Evolutionary conservation across 1,140 invertebrate genomes (phyloP).

Genomic region (Drosophila auraria): DNA sequence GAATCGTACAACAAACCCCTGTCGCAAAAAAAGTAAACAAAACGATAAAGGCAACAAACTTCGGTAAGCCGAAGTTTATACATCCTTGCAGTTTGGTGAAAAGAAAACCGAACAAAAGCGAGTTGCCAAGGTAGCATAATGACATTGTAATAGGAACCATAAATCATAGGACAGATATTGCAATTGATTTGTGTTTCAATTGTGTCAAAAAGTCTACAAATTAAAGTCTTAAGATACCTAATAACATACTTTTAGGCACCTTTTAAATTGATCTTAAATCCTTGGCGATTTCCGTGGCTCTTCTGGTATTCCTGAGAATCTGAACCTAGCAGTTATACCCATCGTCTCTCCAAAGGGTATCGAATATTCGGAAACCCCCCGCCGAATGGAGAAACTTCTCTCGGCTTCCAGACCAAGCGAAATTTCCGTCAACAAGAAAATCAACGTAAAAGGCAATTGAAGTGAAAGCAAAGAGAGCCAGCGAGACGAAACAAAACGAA

Average conservation of each 20-base stretch:
- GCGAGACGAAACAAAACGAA: conserved; percentile 45
- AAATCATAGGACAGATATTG: conserved; percentile 2
- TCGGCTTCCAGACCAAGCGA: conserved; percentile 49
- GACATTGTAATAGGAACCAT: neutral
- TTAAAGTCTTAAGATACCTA: neutral
- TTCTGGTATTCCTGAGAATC: neutral
- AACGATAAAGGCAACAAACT: conserved; percentile 34
- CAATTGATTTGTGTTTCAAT: neutral
- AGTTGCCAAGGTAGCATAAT: conserved; percentile 4
- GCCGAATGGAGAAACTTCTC: conserved; percentile 47
- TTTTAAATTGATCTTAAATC: neutral
- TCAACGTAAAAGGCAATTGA: conserved; percentile 57
- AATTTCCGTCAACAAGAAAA: conserved; percentile 74
- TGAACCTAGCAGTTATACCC: neutral
- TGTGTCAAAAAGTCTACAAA: neutral
- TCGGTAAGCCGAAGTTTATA: conserved; percentile 3
- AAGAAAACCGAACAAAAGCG: neutral
- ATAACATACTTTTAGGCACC: neutral
- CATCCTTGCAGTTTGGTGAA: conserved; percentile 9
- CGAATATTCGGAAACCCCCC: conserved; percentile 1
- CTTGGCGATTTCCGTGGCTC: no score
- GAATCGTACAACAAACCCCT: conserved; percentile 41
- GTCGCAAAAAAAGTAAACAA: conserved; percentile 62
- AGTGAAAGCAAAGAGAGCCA: conserved; percentile 55
- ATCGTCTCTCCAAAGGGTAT: neutral